Evolutionary conservation across 2,113 vertebrate species (phyloP).

Genomic region (Procavia capensis): DNA sequence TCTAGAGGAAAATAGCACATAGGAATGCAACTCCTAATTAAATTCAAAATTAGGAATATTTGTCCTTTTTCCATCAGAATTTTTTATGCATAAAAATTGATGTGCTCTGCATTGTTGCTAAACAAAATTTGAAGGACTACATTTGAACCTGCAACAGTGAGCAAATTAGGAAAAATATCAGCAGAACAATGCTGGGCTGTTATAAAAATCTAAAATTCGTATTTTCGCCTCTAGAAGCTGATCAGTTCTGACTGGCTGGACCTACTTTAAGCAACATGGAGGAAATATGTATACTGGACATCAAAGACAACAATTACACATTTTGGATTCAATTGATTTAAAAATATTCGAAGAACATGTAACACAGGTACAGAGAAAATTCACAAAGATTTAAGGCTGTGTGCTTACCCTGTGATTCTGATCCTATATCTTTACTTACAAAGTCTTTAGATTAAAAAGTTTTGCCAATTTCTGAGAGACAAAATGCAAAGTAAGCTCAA

Average conservation of each 20-base stretch:
- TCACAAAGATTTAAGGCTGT: background rate
- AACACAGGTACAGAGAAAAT: background rate
- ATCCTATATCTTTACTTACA: background rate
- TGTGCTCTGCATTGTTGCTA: background rate
- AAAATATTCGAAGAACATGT: slow-evolving; percentile 33
- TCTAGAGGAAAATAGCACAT: slow-evolving; percentile 40
- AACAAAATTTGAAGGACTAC: background rate
- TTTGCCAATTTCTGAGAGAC: slow-evolving; percentile 7
- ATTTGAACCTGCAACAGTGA: slow-evolving; percentile 7
- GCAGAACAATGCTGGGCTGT: background rate
- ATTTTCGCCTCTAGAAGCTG: slow-evolving; percentile 19
- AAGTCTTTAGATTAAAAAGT: slow-evolving; percentile 25
- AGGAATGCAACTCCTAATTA: slow-evolving; percentile 3
- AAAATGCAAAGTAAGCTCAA: slow-evolving; percentile 21
- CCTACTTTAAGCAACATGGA: slow-evolving; percentile 40
- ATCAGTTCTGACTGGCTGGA: slow-evolving; percentile 33
- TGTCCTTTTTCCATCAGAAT: background rate
- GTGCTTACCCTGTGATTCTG: slow-evolving; percentile 11
- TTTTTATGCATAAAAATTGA: slow-evolving; percentile 28
- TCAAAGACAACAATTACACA: slow-evolving; percentile 5
- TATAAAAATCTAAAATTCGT: background rate
- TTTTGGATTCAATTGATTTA: slow-evolving; percentile 9
- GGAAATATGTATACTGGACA: background rate
- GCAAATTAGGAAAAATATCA: background rate
- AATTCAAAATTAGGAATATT: background rate